Evolutionary conservation across 2,888 invertebrate genomes (phyloP).

Genomic region (Caenorhabditis sulstoni): DNA sequence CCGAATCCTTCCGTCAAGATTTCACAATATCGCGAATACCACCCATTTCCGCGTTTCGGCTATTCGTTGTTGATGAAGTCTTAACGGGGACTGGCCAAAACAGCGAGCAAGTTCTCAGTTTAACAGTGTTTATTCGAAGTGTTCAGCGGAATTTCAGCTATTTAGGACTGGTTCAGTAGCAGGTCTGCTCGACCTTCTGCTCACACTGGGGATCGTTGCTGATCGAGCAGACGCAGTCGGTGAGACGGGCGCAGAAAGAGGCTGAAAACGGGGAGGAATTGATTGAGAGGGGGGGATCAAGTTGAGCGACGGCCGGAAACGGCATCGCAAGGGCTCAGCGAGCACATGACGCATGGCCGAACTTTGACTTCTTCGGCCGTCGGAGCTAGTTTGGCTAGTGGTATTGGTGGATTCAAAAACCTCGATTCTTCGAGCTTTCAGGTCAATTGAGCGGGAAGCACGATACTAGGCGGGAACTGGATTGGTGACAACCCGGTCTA

Average conservation of each 20-base stretch:
- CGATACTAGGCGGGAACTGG: too few relatives aligned
- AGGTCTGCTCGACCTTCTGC: conserved; percentile 41
- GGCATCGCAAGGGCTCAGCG: too few relatives aligned
- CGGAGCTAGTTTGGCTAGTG: too few relatives aligned
- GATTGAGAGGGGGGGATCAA: neutral
- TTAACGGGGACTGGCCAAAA: conserved; percentile 2
- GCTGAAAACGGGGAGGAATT: conserved; percentile 29
- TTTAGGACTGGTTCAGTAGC: conserved; percentile 12
- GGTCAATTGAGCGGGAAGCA: too few relatives aligned
- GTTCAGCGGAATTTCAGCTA: conserved; percentile 12
- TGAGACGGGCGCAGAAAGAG: conserved; percentile 53
- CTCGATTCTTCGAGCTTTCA: too few relatives aligned
- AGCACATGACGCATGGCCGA: too few relatives aligned
- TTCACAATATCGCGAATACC: conserved; percentile 50
- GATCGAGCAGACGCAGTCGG: conserved; percentile 57
- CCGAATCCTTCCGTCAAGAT: conserved; percentile 30
- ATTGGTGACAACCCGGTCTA: too few relatives aligned
- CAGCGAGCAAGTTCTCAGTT: neutral
- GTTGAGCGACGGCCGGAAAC: too few relatives aligned
- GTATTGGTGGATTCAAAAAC: too few relatives aligned
- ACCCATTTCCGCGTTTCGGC: neutral
- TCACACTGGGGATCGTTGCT: conserved; percentile 51
- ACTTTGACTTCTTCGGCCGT: too few relatives aligned
- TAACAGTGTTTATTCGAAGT: conserved; percentile 6
- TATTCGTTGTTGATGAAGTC: conserved; percentile 68